phyloP scores from a whole-genome alignment of 2,113 vertebrate genomes.

The Aptenodytes patagonicus region DNA sequence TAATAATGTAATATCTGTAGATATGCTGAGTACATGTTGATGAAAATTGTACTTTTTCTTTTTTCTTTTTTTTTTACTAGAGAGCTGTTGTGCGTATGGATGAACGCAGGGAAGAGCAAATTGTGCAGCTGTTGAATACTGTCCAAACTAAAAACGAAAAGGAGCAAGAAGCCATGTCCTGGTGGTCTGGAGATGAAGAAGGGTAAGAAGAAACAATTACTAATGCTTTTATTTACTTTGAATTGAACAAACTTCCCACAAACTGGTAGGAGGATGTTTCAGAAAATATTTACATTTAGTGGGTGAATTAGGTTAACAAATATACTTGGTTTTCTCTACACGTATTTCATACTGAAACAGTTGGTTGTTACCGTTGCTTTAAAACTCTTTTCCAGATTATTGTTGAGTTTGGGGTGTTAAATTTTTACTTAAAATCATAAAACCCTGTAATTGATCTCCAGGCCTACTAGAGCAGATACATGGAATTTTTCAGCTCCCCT shows the following conservation, averaged over 20 bases:
- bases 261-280: not conserved
- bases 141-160: slow-evolving; percentile 79
- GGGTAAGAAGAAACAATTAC: slow-evolving; percentile 45
- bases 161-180: slow-evolving; percentile 75
- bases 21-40: fast-evolving
- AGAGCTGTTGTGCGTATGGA: slow-evolving; percentile 96
- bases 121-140: slow-evolving; percentile 86
- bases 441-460: not conserved
- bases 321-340: fast-evolving
- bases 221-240: not conserved
- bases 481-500: not conserved
- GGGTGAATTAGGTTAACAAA: not conserved
- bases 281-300: fast-evolving
- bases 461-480: fast-evolving
- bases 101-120: slow-evolving; percentile 89
- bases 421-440: not conserved
- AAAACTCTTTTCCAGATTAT: not conserved
- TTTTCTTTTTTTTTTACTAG: slow-evolving; percentile 55
- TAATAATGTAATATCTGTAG: fast-evolving
- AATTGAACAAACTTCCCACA: not conserved
- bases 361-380: not conserved
- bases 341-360: fast-evolving
- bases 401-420: not conserved
- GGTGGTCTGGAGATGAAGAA: slow-evolving; percentile 81
- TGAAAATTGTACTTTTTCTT: not conserved